Evolutionary conservation across 2,888 invertebrate species (phyloP).

Genomic region (Branchipolynoe longqiensis): DNA sequence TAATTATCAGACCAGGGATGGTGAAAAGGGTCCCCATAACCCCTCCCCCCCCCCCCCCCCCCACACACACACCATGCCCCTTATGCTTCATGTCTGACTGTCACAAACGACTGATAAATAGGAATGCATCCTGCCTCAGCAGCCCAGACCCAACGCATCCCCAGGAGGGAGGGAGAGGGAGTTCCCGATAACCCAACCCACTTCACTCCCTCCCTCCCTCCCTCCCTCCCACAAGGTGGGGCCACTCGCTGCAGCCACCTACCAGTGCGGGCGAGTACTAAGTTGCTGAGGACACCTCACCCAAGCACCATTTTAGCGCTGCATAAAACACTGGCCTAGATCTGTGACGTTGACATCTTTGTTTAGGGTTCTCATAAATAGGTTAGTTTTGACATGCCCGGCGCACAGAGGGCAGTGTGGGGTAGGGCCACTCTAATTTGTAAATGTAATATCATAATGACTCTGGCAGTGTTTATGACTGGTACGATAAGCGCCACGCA

Average conservation of each 20-base stretch:
- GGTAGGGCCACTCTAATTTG: constrained; percentile 22
- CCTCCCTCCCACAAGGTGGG: too few relatives aligned
- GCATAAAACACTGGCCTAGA: too few relatives aligned
- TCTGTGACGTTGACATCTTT: too few relatives aligned
- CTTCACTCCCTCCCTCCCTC: too few relatives aligned
- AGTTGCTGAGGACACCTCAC: too few relatives aligned
- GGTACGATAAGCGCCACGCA: constrained; percentile 8
- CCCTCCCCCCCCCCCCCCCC: not conserved
- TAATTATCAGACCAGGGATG: too few relatives aligned
- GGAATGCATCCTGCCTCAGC: not conserved
- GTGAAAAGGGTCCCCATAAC: not conserved
- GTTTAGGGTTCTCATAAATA: constrained; percentile 23
- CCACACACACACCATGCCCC: not conserved
- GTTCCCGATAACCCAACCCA: too few relatives aligned
- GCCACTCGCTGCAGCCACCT: too few relatives aligned
- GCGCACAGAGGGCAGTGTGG: not conserved
- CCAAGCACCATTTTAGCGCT: too few relatives aligned
- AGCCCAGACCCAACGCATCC: too few relatives aligned
- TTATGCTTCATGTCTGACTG: not conserved
- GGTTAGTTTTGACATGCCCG: not conserved
- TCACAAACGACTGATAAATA: not conserved
- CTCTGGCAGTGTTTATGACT: constrained; percentile 7
- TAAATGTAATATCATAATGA: constrained; percentile 44
- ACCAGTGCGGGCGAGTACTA: too few relatives aligned
- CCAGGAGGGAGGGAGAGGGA: too few relatives aligned